Percentiles rank a stretch among this genome's conserved stretches.
These are phyloP conservation scores for Catocala nupta DNA, from an alignment of 2,888 invertebrate species.

Conservation along the genomic window DNA sequence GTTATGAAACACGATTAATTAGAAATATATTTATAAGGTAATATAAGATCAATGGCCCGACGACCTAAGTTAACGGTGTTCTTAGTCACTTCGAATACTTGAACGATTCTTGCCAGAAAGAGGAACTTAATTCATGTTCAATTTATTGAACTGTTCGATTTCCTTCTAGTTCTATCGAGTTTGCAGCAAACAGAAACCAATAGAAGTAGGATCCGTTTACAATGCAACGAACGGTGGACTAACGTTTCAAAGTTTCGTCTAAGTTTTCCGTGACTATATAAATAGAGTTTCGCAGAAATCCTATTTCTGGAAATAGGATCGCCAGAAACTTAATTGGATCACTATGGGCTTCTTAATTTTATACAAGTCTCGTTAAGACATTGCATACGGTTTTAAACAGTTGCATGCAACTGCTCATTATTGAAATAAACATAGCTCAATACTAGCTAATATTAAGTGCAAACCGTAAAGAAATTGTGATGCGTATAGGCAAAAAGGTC, in stretches of 20 bases:
- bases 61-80: background rate
- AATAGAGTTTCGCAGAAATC: conserved; percentile 38
- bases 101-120: background rate
- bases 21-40: background rate
- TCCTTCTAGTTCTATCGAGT: conserved; percentile 3
- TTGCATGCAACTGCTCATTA: too few relatives aligned
- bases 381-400: background rate
- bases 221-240: conserved; percentile 33
- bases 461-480: too few relatives aligned
- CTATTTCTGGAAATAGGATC: conserved; percentile 28
- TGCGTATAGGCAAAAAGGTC: too few relatives aligned
- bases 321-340: conserved; percentile 32
- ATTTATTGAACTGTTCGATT: conserved; percentile 5
- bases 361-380: background rate
- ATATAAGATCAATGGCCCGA: background rate
- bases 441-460: too few relatives aligned
- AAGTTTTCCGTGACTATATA: conserved; percentile 40
- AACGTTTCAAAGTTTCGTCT: conserved; percentile 42
- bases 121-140: background rate
- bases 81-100: background rate
- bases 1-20: conserved; percentile 3
- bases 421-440: too few relatives aligned
- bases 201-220: conserved; percentile 24
- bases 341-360: conserved; percentile 17
- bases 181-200: conserved; percentile 17